Conservation (phyloP, 2,888 invertebrate genomes). For the Agonum fuliginosum region DNA sequence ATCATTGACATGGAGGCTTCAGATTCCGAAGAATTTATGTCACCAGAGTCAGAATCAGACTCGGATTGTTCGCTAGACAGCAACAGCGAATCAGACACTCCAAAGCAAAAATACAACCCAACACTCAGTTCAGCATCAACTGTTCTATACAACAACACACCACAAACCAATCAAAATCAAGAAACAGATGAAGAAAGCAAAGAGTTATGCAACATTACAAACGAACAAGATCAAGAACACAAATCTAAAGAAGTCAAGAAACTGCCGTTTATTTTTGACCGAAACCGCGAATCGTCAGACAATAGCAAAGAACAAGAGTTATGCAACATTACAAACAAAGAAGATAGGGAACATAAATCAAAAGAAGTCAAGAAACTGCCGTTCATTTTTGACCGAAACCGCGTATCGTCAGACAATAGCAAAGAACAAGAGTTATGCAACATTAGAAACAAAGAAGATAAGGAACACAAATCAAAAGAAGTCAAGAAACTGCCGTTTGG, state of each 20-base stretch:
- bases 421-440: not conserved
- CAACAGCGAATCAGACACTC: not conserved
- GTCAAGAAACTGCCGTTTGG: no score
- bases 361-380: not conserved
- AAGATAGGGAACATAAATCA: not conserved
- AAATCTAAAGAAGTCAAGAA: not conserved
- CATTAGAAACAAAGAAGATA: not conserved
- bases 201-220: not conserved
- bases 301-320: not conserved
- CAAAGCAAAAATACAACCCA: conserved; percentile 8
- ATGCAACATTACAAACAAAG: not conserved
- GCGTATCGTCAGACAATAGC: no score
- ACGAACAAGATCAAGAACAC: not conserved
- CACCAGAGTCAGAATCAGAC: not conserved
- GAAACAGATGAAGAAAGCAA: not conserved
- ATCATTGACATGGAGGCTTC: not conserved
- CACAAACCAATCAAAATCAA: not conserved
- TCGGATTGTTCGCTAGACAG: conserved; percentile 2
- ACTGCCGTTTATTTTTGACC: no score
- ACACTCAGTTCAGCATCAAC: not conserved
- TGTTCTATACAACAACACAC: not conserved
- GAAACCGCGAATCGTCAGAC: no score
- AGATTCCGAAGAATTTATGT: conserved; percentile 34
- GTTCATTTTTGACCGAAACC: no score
- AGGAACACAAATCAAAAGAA: not conserved